Evolutionary conservation across 2,888 invertebrate species (phyloP), one percentile per base, ranked within the genome.

Genomic region (Ametastegia equiseti): DNA sequence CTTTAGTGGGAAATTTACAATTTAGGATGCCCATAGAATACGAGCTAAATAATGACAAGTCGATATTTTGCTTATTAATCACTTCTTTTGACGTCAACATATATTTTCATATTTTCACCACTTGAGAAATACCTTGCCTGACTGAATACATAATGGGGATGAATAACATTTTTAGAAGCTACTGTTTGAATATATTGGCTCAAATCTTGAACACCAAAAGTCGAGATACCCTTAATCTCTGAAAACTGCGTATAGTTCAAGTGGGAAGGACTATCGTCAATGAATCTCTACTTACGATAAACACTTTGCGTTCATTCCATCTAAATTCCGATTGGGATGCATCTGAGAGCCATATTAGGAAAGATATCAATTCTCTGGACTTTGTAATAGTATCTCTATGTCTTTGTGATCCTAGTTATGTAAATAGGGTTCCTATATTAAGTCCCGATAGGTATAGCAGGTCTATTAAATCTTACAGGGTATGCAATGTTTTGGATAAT

Each of bases 391-490:
- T 67, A 39, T 67, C 39, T 19, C 23, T 23, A 67, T 19, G 23
- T 39, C 13, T 47, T 47, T 30, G 23, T 15, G 42, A 71, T 45
- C n/a, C 15, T 71, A 15, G 23, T 42, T 15, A 47, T 1, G 45
- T 13, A 47, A 54, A 36, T 13, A 50, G 19, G 33, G 30, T 33
- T 47, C 15, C 13, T 42, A 71, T 27, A 45, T 27, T 30, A 9
- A 67, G 19, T 67, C 19, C 19, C 13, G 39, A 23, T 39, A 30
- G 45, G 47, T 23, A 39, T 69, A 69, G 42, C 15, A 19, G 42
- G 69, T 69, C 69, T 69, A 69, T 27, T 33, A 19, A 57, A 57
- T 57, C 13, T 57, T 57, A 3, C 27, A 11, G 36, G 57, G 77
- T 57, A 57, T 11, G 15, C 27, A 42, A 60, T 23, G 13, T 78